Base-by-base conservation (phyloP, 2,888 invertebrate genomes). In the Nephrocerus scutellatus region DNA sequence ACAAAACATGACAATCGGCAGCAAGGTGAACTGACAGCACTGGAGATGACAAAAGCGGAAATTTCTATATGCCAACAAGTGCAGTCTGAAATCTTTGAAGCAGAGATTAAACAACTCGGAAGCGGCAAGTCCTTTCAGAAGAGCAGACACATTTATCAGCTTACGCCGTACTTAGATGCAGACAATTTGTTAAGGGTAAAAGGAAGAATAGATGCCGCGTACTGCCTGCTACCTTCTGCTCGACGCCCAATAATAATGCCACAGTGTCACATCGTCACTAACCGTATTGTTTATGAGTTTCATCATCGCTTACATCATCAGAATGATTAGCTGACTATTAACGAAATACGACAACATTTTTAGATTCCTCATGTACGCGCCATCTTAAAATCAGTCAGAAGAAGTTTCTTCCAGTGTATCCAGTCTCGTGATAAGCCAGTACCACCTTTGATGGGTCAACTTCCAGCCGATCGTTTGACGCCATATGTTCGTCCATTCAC, bases 401-500 rank as follows among this genome's bases (percentile, higher is more conserved):
- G 20, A 20, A 21, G 6, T 20, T 36, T 26, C 21, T 9, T 1
- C 6, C 16, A 5, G 6, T 36, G 36, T 21, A n/a, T 29, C 22
- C 9, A 10, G 10, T 10, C 18, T 13, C 28, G 30, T 10, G 36
- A 26, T n/a, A 30, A 19, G 14, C 29, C 29, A 20, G 12, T n/a
- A 12, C 5, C 22, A 19, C 36, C 18, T 2, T 26, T 25, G 18
- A 30, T 15, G 15, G 18, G 36, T 29, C 21, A 25, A 20, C 20
- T 31, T 22, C 38, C 38, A 6, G 9, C 13, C 10, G 35, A 25
- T 9, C 19, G 39, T 2, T 9, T 39, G 2, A 30, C 35, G 2
- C 35, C 39, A n/a, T 35, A 14, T 3, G 35, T 39, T 5, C 23
- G 36, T 3, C 46, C 41, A 10, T 49, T 47, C 16, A 43, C 39